These are phyloP conservation scores for Alouatta palliata DNA, from an alignment of 2,113 vertebrate species.

Conservation along the genomic window DNA sequence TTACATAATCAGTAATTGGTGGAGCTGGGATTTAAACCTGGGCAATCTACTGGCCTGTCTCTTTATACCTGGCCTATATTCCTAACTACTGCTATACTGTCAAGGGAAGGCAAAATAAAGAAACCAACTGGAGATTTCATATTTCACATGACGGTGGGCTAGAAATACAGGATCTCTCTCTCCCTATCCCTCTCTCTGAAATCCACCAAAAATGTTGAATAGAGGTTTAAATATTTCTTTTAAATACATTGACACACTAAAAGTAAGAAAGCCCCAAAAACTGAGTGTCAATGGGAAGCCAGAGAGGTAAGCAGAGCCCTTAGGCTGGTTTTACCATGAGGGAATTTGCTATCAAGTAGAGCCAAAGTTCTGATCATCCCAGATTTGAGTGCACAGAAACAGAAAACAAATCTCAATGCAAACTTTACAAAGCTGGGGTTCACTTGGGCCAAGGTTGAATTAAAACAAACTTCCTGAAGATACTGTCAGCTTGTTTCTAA, in stretches of 20 bases:
- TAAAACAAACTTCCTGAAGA: background rate
- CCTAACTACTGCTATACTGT: too few relatives aligned
- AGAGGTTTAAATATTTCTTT: background rate
- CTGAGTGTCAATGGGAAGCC: background rate
- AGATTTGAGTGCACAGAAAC: background rate
- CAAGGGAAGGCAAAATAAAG: background rate
- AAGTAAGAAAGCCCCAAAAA: background rate
- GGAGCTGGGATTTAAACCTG: background rate
- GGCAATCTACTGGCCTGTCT: background rate
- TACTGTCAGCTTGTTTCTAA: background rate
- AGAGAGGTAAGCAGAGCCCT: background rate
- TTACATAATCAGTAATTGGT: background rate
- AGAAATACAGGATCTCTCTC: background rate
- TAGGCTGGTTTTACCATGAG: background rate
- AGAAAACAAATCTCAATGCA: background rate
- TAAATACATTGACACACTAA: background rate
- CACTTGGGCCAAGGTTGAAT: background rate
- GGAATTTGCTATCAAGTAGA: background rate
- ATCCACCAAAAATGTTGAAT: background rate
- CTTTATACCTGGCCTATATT: background rate
- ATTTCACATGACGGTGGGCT: background rate
- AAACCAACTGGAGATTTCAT: background rate
- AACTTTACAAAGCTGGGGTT: background rate
- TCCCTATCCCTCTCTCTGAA: background rate
- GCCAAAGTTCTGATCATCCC: background rate